These are phyloP conservation scores for Holotrichia oblita DNA, from an alignment of 1,140 invertebrate genomes.

Conservation along the genomic window DNA sequence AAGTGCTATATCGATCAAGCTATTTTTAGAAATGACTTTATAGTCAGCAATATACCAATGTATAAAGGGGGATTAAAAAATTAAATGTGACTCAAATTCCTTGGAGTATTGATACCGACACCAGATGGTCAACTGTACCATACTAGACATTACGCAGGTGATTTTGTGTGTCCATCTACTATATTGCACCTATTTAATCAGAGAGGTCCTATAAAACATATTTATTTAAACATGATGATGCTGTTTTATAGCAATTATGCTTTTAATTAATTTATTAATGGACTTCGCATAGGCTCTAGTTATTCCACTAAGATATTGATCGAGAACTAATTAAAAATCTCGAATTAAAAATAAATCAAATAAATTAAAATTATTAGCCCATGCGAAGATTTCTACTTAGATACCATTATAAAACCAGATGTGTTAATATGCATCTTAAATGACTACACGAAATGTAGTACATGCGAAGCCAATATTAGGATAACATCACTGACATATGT, in stretches of 20 bases:
- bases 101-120: too few relatives aligned
- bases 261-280: conserved; percentile 26
- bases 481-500: conserved; percentile 4
- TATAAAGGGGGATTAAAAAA: too few relatives aligned
- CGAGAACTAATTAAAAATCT: conserved; percentile 12
- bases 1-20: too few relatives aligned
- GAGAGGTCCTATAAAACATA: too few relatives aligned
- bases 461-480: background rate
- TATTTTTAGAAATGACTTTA: too few relatives aligned
- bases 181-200: too few relatives aligned
- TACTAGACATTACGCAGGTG: too few relatives aligned
- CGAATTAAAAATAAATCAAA: conserved; percentile 32
- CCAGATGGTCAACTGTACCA: too few relatives aligned
- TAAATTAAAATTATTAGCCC: conserved; percentile 10
- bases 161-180: too few relatives aligned
- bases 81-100: too few relatives aligned
- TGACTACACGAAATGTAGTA: conserved; percentile 1
- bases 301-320: conserved; percentile 15
- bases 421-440: conserved; percentile 15
- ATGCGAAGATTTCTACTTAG: conserved; percentile 7
- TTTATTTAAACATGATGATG: background rate
- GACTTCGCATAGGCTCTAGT: background rate
- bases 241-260: conserved; percentile 10
- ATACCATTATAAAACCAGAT: background rate
- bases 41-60: too few relatives aligned